Conservation (phyloP, 1,140 invertebrate species). For the Hylyphantes graminicola region DNA sequence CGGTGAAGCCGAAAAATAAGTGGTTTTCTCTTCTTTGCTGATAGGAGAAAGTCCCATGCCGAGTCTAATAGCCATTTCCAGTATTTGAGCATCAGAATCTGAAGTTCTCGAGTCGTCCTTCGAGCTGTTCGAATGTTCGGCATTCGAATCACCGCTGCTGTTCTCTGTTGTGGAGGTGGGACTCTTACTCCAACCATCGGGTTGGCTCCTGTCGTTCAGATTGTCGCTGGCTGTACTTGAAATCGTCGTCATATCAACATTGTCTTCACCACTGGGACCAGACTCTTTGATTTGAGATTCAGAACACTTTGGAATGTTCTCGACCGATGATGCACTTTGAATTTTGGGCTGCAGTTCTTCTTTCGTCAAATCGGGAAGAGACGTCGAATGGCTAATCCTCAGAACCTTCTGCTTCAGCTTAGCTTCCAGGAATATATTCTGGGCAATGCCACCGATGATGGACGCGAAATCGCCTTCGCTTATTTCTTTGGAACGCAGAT, state of each 20-base stretch:
- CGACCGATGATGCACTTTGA: background rate
- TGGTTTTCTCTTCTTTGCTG: background rate
- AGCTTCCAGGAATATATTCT: slow-evolving; percentile 47
- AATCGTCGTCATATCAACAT: background rate
- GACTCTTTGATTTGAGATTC: background rate
- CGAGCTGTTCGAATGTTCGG: background rate
- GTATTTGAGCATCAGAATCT: slow-evolving; percentile 24
- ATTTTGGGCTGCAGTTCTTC: background rate
- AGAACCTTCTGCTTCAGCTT: slow-evolving; percentile 5
- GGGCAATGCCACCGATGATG: slow-evolving; percentile 45
- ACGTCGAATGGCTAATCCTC: background rate
- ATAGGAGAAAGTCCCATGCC: slow-evolving; percentile 38
- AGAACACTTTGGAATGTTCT: background rate
- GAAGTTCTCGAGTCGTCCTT: slow-evolving; percentile 13
- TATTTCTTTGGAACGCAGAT: slow-evolving; percentile 22
- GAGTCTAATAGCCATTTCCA: slow-evolving; percentile 39
- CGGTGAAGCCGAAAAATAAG: slow-evolving; percentile 9
- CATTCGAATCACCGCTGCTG: background rate
- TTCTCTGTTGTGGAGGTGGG: background rate
- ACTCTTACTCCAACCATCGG: slow-evolving; percentile 42
- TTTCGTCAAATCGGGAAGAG: slow-evolving; percentile 33
- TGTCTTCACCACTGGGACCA: background rate
- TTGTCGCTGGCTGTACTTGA: background rate
- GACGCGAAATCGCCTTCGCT: slow-evolving; percentile 42
- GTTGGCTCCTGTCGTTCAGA: background rate